Base-by-base conservation (phyloP, 2,797 vertebrate genomes). In the Martes flavigula region DNA sequence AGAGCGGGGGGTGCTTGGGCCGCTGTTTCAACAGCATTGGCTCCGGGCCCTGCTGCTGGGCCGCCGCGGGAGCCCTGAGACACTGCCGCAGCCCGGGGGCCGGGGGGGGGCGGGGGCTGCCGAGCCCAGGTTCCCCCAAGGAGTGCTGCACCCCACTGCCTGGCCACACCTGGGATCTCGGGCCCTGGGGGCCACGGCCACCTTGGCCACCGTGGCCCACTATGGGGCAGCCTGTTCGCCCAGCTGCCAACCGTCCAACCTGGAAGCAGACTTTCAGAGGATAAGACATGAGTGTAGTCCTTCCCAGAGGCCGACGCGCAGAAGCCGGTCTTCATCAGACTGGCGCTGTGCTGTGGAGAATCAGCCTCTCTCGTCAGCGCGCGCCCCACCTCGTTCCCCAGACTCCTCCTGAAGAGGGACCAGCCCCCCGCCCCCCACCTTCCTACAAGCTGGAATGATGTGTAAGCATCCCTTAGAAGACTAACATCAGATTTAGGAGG, bases 391-490 rank as follows among this genome's bases (percentile, higher is more conserved):
- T 97, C 98, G 97, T 97, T 99, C 99, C 40, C 35, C 48, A 90
- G 93, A 56, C 13, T 90, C 85, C 48, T 96, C 96, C n/a, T n/a
- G 82, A 99, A 99, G 98, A 99, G 99, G 98, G 98, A 99, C 98
- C 99, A 99, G 98, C 99, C 99, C 90, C 99, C 99, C 30, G 5
- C 40, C 40, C 40, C 38, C 3, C 3, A 99, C 99, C 5, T 98
- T 99, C 98, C 98, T 98, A 97, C 99, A 99, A 98, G 99, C 99
- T 98, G 98, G 99, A 98, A 99, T 98, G 98, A 98, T 99, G 98
- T 99, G 99, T 43, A 99, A 99, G 98, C 99, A 99, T 82, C 98
- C 99, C 96, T 99, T 99, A 66, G 99, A 99, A 99, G 99, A 99
- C 98, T 99, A 99, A 98, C 99, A 99, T 98, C 99, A 99, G 98